Base-by-base conservation (phyloP, 2,888 invertebrate species). In the Agonopterix arenella region DNA sequence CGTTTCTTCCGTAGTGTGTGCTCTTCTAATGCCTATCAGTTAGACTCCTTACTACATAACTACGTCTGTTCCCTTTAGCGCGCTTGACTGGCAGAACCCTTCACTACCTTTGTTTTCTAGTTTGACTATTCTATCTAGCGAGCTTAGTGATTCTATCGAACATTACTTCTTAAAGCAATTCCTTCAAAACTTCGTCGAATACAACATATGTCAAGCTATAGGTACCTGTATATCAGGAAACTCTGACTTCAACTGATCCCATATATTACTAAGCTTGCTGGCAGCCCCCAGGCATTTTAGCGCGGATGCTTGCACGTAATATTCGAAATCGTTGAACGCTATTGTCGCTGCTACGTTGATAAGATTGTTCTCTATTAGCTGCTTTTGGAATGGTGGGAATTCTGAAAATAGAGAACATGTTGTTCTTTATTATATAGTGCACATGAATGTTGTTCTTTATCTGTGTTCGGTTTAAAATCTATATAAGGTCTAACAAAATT, bases 281-380 rank as follows among this genome's bases (percentile, higher is more conserved):
- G 94, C 93, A 44, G 93, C 90, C 1, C 92, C 90, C 9, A 96
- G 75, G 59, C 95, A 95, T 55, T 90, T 91, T 8, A 95, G 80
- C 1, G 95, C 95, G 0, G 95, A 93, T 2, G 93, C 93, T 54
- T 95, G 90, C 0, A 95, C 95, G 71, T 95, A 96, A 44, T 92
- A 89, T 73, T 95, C 95, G 41, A 88, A 85, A 68, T 96, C 96
- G 54, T 91, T 90, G 53, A 91, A 85, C 0, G 92, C 92, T 64
- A 95, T 90, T 45, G 92, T 90, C 18, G 93, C 83, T 0, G 93
- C 91, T 28, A 94, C 78, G 53, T 91, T 89, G 2, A 93, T 90
- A 42, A 95, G 86, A 47, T 93, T 90, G 55, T 92, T 90, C 36
- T 92, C 91, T 11, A 93, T 63, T 40, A 96, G 80, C 60, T 94